phyloP scores from a whole-genome alignment of 2,888 invertebrate species.

The Ernsta delagoae region DNA sequence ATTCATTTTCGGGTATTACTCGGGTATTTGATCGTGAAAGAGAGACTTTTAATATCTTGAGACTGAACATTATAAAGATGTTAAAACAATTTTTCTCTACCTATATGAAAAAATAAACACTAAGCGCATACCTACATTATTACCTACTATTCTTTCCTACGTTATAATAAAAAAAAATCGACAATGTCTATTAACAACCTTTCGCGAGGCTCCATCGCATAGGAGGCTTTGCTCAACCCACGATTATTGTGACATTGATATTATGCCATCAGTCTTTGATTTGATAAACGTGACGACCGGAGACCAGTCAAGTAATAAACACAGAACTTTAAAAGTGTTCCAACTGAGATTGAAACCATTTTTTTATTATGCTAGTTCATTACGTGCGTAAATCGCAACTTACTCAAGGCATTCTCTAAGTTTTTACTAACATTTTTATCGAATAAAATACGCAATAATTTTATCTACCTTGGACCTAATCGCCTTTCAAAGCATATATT shows the following conservation, averaged over 20 bases:
- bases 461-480: not conserved
- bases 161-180: constrained; percentile 14
- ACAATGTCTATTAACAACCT: constrained; percentile 28
- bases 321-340: constrained; percentile 23
- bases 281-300: constrained; percentile 33
- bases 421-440: not conserved
- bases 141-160: no score
- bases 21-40: no score
- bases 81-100: no score
- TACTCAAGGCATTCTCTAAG: constrained; percentile 9
- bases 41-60: no score
- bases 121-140: no score
- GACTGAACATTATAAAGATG: no score
- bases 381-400: constrained; percentile 8
- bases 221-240: constrained; percentile 47
- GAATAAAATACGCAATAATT: constrained; percentile 1
- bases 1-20: no score
- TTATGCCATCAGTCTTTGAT: constrained; percentile 35
- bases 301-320: constrained; percentile 18
- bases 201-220: constrained; percentile 40
- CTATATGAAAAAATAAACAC: no score
- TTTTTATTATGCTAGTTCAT: constrained; percentile 7
- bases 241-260: constrained; percentile 47
- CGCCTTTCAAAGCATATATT: not conserved
- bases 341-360: constrained; percentile 15